Evolutionary conservation across 2,797 vertebrate species (phyloP), one percentile per base, ranked within the genome.

Genomic region (Rhinichthys osculus): DNA sequence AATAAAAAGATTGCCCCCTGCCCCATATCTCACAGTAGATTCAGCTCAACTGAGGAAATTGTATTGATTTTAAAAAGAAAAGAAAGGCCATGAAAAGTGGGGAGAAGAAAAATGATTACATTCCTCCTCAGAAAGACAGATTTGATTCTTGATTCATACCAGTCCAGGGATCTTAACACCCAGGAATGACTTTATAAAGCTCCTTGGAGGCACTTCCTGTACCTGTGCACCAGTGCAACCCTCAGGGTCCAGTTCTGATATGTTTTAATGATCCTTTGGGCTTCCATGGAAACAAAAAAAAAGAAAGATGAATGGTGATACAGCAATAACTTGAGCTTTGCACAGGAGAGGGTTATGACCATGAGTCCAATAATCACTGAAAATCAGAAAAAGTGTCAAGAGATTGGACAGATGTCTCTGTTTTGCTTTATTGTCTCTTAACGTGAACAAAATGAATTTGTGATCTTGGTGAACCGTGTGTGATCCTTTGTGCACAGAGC

Each of bases 11-110:
- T 42, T 78, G 76, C 76, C 35, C 54, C 38, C 8, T 23, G 35
- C 9, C 8, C 16, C 2, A 9, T 35, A 52, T 67, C 67, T 70
- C 40, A 23, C 10, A 8, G 33, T 35, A 78, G 40, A 80, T 76
- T 83, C 35, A 30, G 42, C 17, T 59, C 54, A 78, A 78, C 74
- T 85, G 62, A 42, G 71, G 81, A 80, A 67, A 44, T 80, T 19
- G 23, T 21, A 83, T 81, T 74, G 64, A 87, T 71, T 82, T 85
- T 72, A 62, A 76, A 84, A 73, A 83, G 57, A 19, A 79, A 66
- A 67, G 44, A 69, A 47, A 80, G 35, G 8, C 21, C 7, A 21
- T 35, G n/a, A 27, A 62, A 59, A 17, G 52, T 38, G 3, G 13
- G 5, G 19, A 3, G 13, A 38, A 64, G 38, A 71, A 77, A 80